Conservation (phyloP, 2,888 invertebrate genomes). For the Maniola hyperantus region DNA sequence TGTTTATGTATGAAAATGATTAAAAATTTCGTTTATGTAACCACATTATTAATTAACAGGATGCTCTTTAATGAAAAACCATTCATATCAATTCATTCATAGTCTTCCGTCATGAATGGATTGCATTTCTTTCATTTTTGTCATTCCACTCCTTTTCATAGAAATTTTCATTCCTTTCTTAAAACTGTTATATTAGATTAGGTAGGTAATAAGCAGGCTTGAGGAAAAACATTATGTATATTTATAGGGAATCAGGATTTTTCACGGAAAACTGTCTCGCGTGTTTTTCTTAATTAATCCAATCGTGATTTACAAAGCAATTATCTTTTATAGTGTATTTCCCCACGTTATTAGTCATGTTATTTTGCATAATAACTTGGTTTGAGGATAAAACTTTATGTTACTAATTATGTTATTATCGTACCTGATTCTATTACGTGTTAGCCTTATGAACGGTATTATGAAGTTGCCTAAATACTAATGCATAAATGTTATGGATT, state of each 20-base stretch:
- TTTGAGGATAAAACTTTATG: conserved; percentile 1
- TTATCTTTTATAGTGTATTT: conserved; percentile 20
- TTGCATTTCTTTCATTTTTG: too few species aligned
- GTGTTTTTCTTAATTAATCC: conserved; percentile 25
- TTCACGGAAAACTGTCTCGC: conserved; percentile 20
- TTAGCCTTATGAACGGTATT: too few species aligned
- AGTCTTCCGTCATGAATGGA: too few species aligned
- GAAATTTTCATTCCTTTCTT: too few species aligned
- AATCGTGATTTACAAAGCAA: conserved; percentile 25
- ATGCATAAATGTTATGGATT: too few species aligned
- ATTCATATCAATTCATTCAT: too few species aligned
- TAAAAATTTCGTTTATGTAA: too few species aligned
- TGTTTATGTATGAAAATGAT: background rate
- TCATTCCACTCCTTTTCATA: too few species aligned
- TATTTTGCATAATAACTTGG: conserved; percentile 4
- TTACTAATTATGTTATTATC: background rate
- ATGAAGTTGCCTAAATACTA: too few species aligned
- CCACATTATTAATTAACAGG: too few species aligned
- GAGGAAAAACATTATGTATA: conserved; percentile 9
- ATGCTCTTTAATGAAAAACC: too few species aligned
- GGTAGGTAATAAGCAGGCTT: background rate
- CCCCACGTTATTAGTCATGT: background rate
- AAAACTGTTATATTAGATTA: too few species aligned
- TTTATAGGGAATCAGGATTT: conserved; percentile 22
- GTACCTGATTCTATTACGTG: background rate